Base-by-base conservation (phyloP, 2,113 vertebrate species). In the Cepphus grylle region DNA sequence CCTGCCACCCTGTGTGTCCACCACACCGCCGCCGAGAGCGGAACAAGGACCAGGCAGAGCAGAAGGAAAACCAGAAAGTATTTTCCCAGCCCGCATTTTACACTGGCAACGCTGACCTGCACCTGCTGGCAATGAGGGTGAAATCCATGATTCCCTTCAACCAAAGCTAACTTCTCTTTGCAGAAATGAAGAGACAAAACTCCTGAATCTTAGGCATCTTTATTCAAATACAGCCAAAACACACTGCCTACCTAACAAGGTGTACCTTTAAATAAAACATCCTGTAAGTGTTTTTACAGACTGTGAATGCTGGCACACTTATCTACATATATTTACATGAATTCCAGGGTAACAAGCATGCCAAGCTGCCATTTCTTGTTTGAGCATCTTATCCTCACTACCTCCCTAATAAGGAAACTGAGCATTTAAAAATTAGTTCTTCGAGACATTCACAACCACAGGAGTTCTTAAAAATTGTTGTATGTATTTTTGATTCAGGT, bases 81-180 rank as follows among this genome's bases (percentile, higher is more conserved):
- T 62, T 43, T n/a, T 43, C 25, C 40, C 40, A 12, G 9, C 12
- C 26, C 11, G 19, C 19, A 4, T 49, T 71, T 59, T 16, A 42
- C 26, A 43, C 1, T 4, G 3, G 16, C 15, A 29, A 25, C 0
- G 3, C 29, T 18, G 29, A 49, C 17, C 32, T 42, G 45, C 18
- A 23, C 23, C n/a, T 66, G 23, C 4, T 27, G 26, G 10, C 19
- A 16, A 30, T 8, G 1, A 29, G 9, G 70, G 23, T 56, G 34
- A 53, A 55, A 65, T 13, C 13, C 3, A 1, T 12, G 20, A 17
- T 17, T 61, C 45, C 6, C 30, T 55, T 38, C 15, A 50, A 58
- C 5, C 5, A 38, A 50, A 56, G 74, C 23, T 29, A 34, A n/a
- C 11, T 12, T 8, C 34, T 59, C 29, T 69, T 36, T 63, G 32